A percentile compares a stretch with the other conserved stretches of the same genome.
These are phyloP conservation scores for Polietes domitor DNA, from an alignment of 2,888 invertebrate species.

Conservation along the genomic window DNA sequence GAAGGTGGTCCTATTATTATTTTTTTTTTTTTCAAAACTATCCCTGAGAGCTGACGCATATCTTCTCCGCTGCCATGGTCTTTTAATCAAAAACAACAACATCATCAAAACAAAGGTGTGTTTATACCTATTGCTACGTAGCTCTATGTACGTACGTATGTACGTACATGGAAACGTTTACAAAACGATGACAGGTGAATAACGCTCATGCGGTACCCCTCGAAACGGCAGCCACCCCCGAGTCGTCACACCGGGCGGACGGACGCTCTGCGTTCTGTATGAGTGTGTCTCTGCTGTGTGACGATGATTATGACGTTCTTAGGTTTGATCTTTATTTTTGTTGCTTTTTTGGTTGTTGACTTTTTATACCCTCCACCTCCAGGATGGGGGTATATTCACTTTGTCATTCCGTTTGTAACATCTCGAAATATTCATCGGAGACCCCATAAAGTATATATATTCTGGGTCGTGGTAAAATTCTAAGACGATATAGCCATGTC, in stretches of 20 bases:
- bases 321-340: not conserved
- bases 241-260: too few species aligned
- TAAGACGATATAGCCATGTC: too few species aligned
- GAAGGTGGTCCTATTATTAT: too few species aligned
- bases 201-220: not conserved
- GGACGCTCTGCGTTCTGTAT: too few species aligned
- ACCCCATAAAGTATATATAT: too few species aligned
- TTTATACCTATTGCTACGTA: not conserved
- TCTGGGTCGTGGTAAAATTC: too few species aligned
- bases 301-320: conserved; percentile 12
- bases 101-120: not conserved
- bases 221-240: not conserved
- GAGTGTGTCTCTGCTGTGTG: not conserved
- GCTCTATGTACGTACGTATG: too few species aligned
- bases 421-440: too few species aligned
- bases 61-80: not conserved
- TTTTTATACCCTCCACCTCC: too few species aligned
- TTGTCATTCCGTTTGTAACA: too few species aligned
- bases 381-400: too few species aligned
- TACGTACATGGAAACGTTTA: conserved; percentile 3
- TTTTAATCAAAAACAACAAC: not conserved
- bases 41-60: not conserved
- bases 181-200: conserved; percentile 15
- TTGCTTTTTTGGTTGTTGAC: not conserved
- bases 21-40: too few species aligned